phyloP scores from a whole-genome alignment of 2,888 invertebrate species.

The Cosmia pyralina region DNA sequence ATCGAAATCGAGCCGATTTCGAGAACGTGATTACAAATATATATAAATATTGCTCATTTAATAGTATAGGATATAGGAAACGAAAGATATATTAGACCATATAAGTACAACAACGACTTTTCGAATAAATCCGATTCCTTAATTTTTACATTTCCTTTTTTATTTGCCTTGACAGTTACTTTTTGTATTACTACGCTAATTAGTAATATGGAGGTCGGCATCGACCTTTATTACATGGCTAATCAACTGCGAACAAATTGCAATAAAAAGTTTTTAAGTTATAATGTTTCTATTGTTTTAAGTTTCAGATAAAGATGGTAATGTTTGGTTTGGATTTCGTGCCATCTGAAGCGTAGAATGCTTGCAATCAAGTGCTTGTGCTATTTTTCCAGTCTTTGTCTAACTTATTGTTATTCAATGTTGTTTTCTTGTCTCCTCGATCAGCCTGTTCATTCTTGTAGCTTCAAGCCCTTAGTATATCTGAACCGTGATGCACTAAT shows the following conservation, averaged over 20 bases:
- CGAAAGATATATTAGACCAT: slow-evolving; percentile 41
- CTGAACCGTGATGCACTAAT: too few species aligned
- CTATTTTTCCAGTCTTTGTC: neutral
- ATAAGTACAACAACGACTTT: slow-evolving; percentile 37
- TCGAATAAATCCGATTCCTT: slow-evolving; percentile 58
- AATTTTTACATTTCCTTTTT: slow-evolving; percentile 72
- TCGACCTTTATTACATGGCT: slow-evolving; percentile 85
- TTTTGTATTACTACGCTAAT: slow-evolving; percentile 78
- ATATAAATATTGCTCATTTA: too few species aligned
- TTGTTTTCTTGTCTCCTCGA: neutral
- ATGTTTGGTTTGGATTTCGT: slow-evolving; percentile 2
- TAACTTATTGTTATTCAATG: neutral
- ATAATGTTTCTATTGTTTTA: slow-evolving; percentile 52
- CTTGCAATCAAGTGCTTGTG: neutral
- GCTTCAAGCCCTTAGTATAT: too few species aligned
- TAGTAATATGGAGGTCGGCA: slow-evolving; percentile 74
- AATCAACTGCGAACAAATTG: slow-evolving; percentile 82
- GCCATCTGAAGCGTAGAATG: slow-evolving; percentile 16
- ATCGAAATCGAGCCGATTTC: too few species aligned
- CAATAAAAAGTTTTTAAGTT: slow-evolving; percentile 61
- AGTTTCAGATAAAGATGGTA: slow-evolving; percentile 5
- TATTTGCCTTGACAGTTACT: slow-evolving; percentile 80
- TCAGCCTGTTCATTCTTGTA: too few species aligned
- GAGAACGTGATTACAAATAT: too few species aligned
- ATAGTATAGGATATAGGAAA: slow-evolving; percentile 33